Evolutionary conservation across 1,140 invertebrate species (phyloP), one percentile per base, ranked within the genome.

Genomic region (Lordiphosa clarofinis): DNA sequence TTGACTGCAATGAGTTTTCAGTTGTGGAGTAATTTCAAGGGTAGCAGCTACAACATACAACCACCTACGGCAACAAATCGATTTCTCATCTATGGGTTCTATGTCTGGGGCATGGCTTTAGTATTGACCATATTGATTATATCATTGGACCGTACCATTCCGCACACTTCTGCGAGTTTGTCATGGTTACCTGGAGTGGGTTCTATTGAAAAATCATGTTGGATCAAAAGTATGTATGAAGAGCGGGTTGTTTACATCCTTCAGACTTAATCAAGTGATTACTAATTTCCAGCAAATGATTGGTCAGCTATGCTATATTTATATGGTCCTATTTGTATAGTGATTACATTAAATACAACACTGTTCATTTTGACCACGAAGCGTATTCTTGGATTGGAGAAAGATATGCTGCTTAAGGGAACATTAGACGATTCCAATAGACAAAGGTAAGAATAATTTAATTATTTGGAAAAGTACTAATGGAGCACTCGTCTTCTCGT

Each of bases 1-100:
- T 92, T 95, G 64, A 93, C 93, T 66, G 91, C 94, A 1, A 94
- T 95, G 89, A 93, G 94, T 56, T 92, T 93, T 67, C 93, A 95
- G 72, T 92, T 95, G 35, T 95, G 92, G 91, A 91, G 91, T 73
- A 93, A 94, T 42, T 93, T 94, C 86, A 91, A 92, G 89, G 88
- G 87, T 0, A 86, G 86, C 9, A 89, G 87, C 74, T 48, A 47
- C 19, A 39, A 19, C 3, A 19, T 19, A 19, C 13, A 1, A 37
- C 40, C 1, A 4, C 62, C 28, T 89, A 4, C 4, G 75, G 36
- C 62, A 68, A 5, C 68, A 37, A 13, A 46, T 36, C 10, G 91
- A 91, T 58, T 94, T 93, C 64, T 61, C 90, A 0, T 91, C 13
- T 95, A 94, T 71, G 94, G 91, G 1, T 67, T 91, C 0, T 95